These are phyloP conservation scores for Dryobota labecula DNA, from an alignment of 2,888 invertebrate species.

Conservation along the genomic window DNA sequence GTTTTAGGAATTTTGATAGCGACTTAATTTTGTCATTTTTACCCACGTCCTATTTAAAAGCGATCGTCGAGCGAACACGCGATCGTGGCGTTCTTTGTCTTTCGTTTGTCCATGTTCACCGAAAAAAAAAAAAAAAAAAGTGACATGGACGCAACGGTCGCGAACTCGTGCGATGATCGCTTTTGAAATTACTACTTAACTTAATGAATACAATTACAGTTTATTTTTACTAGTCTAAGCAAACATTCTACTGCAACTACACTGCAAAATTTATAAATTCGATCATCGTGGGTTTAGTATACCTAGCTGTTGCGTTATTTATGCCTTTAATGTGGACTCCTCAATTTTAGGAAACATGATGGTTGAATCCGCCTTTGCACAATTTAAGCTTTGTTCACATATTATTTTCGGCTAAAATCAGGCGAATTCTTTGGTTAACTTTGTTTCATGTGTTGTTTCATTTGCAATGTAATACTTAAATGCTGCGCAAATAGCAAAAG, in stretches of 20 bases:
- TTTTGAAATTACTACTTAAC: neutral
- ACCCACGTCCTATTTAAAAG: neutral
- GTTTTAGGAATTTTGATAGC: neutral
- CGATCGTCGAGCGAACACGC: neutral
- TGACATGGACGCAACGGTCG: too few relatives aligned
- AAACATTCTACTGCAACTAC: neutral
- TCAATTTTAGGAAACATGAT: neutral
- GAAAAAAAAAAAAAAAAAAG: too few relatives aligned
- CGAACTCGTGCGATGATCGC: too few relatives aligned
- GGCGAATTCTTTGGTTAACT: constrained; percentile 9
- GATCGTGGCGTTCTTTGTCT: neutral
- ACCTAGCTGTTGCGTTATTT: constrained; percentile 5
- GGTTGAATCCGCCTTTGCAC: neutral
- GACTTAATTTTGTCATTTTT: neutral
- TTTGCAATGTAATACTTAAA: constrained; percentile 1
- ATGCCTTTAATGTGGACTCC: neutral
- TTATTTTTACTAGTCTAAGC: neutral
- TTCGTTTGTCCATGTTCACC: too few relatives aligned
- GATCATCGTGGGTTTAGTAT: neutral
- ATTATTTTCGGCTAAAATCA: neutral
- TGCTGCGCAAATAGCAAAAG: constrained; percentile 9
- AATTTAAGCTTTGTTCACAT: neutral
- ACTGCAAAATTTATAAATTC: neutral
- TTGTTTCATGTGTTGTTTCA: constrained; percentile 12
- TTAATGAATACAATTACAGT: too few relatives aligned